These are phyloP conservation scores for Gorsachius goisagi DNA, from an alignment of 2,113 vertebrate genomes.

Conservation along the genomic window DNA sequence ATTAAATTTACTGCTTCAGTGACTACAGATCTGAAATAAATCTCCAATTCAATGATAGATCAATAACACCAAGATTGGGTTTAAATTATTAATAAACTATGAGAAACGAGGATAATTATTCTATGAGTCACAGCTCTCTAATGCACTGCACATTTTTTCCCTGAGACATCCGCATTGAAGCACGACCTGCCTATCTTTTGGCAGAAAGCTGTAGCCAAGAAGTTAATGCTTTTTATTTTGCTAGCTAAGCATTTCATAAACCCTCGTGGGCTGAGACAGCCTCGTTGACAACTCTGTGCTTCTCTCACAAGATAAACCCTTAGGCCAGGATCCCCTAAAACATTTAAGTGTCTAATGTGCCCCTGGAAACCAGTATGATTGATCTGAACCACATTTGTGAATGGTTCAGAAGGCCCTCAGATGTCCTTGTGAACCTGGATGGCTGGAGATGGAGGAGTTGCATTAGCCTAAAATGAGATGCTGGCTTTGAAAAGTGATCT, in stretches of 20 bases:
- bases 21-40: slow-evolving; percentile 67
- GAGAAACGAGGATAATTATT: slow-evolving; percentile 46
- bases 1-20: slow-evolving; percentile 66
- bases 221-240: slow-evolving; percentile 41
- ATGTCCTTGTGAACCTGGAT: background rate
- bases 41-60: slow-evolving; percentile 54
- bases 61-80: slow-evolving; percentile 50
- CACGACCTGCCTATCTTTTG: background rate
- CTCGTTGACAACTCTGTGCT: background rate
- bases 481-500: background rate
- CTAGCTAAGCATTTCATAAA: slow-evolving; percentile 41
- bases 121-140: slow-evolving; percentile 41
- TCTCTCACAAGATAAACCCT: background rate
- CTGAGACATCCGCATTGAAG: slow-evolving; percentile 44
- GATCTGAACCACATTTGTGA: background rate
- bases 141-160: slow-evolving; percentile 51
- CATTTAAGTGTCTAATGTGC: background rate
- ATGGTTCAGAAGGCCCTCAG: background rate
- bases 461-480: background rate
- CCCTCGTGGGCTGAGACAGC: background rate
- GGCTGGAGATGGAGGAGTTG: background rate
- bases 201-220: slow-evolving; percentile 38
- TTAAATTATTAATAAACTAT: slow-evolving; percentile 67
- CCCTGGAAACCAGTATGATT: background rate
- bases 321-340: background rate